These are phyloP conservation scores for Pachymerium ferrugineum DNA, from an alignment of 2,888 invertebrate genomes.

Conservation along the genomic window DNA sequence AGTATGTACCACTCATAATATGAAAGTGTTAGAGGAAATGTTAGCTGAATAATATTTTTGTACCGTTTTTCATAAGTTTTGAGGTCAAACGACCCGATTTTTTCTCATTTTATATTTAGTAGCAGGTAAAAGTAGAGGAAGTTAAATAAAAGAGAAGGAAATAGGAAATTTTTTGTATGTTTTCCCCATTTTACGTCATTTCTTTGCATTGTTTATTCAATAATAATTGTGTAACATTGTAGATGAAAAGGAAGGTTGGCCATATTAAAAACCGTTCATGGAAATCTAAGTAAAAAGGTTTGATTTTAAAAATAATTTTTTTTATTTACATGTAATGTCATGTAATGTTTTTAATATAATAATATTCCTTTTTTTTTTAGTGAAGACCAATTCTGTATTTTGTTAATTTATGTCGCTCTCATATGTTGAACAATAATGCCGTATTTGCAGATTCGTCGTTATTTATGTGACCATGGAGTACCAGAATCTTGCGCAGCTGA, in stretches of 20 bases:
- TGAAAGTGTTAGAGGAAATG: slow-evolving; percentile 37
- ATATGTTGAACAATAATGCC: slow-evolving; percentile 17
- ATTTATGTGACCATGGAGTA: slow-evolving; percentile 44
- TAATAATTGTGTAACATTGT: no score
- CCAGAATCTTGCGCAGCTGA: slow-evolving; percentile 59
- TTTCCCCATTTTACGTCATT: no score
- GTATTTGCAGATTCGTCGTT: slow-evolving; percentile 37
- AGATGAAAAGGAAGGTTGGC: no score
- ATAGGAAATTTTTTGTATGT: no score
- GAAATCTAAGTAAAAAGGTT: no score
- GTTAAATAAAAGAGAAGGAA: no score
- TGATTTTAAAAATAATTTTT: no score
- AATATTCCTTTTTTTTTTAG: neutral
- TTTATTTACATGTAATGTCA: no score
- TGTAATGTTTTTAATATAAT: neutral
- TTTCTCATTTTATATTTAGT: neutral
- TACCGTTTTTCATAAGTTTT: neutral
- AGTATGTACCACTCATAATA: slow-evolving; percentile 37
- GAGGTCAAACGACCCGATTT: no score
- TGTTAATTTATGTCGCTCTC: neutral
- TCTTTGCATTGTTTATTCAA: no score
- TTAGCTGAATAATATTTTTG: slow-evolving; percentile 2
- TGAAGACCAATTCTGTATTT: neutral
- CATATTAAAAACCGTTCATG: no score
- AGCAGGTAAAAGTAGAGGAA: no score